phyloP scores from a whole-genome alignment of 37 sponge, comb jelly and placozoan genomes.

The Petrosia ficiformis region DNA sequence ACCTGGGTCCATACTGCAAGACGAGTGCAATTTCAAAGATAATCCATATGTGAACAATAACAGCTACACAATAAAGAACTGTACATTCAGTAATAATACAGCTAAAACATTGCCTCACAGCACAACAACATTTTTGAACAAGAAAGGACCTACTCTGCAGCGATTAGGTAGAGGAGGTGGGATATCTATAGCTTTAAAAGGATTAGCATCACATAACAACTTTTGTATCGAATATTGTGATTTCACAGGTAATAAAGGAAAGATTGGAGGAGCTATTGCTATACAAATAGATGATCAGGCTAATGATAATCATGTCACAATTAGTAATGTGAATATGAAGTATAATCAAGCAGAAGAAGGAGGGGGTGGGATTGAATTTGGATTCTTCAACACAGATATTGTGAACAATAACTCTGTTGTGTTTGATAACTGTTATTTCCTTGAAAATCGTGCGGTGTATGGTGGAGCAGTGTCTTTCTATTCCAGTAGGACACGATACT shows the following conservation, averaged over 20 bases:
- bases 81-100: not conserved
- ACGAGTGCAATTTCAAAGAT: not conserved
- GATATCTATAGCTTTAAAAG: not conserved
- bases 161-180: conserved; percentile 7
- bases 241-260: not conserved
- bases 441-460: conserved; percentile 8
- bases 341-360: conserved; percentile 14
- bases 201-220: not conserved
- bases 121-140: not conserved
- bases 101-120: not conserved
- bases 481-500: not conserved
- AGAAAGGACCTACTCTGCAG: not conserved
- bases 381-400: not conserved
- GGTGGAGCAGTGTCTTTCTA: conserved; percentile 10
- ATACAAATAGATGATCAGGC: not conserved
- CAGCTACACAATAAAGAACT: not conserved
- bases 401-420: not conserved
- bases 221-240: not conserved
- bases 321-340: not conserved
- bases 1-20: not conserved
- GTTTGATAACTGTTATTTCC: not conserved
- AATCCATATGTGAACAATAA: not conserved
- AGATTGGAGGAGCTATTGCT: conserved; percentile 1
- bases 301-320: not conserved
- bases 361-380: not conserved